These are phyloP conservation scores for Alloscopus bannaensis DNA, from an alignment of 2,888 invertebrate species.

Conservation along the genomic window DNA sequence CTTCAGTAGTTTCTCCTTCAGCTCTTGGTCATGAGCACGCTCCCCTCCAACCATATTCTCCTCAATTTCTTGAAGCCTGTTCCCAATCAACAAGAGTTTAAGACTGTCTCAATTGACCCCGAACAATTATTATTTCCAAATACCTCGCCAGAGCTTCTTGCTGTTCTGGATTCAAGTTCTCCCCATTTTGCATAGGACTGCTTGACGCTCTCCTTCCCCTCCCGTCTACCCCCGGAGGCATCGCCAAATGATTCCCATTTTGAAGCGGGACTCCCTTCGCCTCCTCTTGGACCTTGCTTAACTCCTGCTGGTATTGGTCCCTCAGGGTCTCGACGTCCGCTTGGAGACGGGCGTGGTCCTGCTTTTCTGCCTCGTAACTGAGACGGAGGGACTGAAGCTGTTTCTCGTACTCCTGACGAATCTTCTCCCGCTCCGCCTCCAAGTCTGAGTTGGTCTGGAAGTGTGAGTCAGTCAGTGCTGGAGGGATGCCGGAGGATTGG, in stretches of 20 bases:
- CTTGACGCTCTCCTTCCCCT: slow-evolving; percentile 24
- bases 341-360: slow-evolving; percentile 79
- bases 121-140: not conserved
- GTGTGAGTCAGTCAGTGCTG: not conserved
- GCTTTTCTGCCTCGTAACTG: slow-evolving; percentile 80
- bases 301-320: slow-evolving; percentile 78
- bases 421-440: slow-evolving; percentile 75
- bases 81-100: not conserved
- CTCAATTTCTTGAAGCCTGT: slow-evolving; percentile 81
- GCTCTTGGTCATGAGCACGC: slow-evolving; percentile 82
- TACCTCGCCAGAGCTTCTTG: slow-evolving; percentile 77
- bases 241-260: not conserved
- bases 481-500: not conserved
- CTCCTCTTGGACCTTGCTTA: slow-evolving; percentile 73
- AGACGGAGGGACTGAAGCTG: slow-evolving; percentile 76
- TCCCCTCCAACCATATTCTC: slow-evolving; percentile 88
- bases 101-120: not conserved
- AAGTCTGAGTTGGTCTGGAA: slow-evolving; percentile 58
- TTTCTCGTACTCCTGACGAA: slow-evolving; percentile 78
- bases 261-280: not conserved
- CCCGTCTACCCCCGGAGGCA: slow-evolving; percentile 4
- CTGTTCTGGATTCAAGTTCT: slow-evolving; percentile 74
- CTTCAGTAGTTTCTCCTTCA: slow-evolving; percentile 77
- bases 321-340: slow-evolving; percentile 79
- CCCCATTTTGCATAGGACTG: slow-evolving; percentile 33